A percentile compares a stretch with the other conserved stretches of the same genome.
phyloP scores from a whole-genome alignment of 2,797 vertebrate species.

The Paratrypauchen microcephalus region DNA sequence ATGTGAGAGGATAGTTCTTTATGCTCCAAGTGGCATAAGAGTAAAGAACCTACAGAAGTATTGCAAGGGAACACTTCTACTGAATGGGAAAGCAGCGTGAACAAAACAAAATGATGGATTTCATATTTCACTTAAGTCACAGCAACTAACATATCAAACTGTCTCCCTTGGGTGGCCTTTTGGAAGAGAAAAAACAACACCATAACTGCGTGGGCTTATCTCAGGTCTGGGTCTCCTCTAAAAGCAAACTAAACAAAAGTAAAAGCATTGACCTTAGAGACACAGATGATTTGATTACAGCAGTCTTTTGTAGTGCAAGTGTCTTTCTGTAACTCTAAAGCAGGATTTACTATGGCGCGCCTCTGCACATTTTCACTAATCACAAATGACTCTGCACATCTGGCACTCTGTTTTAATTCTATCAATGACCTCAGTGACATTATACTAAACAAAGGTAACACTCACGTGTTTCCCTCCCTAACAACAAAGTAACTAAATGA shows the following conservation, averaged over 20 bases:
- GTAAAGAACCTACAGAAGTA: slow-evolving; percentile 20
- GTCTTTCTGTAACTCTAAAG: slow-evolving; percentile 16
- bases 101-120: slow-evolving; percentile 46
- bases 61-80: slow-evolving; percentile 17
- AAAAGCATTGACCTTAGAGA: slow-evolving; percentile 40
- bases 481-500: neutral
- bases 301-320: slow-evolving; percentile 39
- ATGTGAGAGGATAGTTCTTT: slow-evolving; percentile 6
- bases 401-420: slow-evolving; percentile 6
- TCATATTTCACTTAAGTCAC: slow-evolving; percentile 28
- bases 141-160: slow-evolving; percentile 49
- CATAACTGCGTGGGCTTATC: slow-evolving; percentile 31
- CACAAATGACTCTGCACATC: slow-evolving; percentile 19
- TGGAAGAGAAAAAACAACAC: slow-evolving; percentile 57
- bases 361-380: slow-evolving; percentile 35
- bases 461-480: neutral
- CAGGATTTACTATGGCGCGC: slow-evolving; percentile 34
- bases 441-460: neutral
- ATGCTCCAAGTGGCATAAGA: slow-evolving; percentile 1
- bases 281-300: slow-evolving; percentile 51
- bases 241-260: slow-evolving; percentile 61
- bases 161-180: slow-evolving; percentile 52
- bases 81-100: slow-evolving; percentile 12
- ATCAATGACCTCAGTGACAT: slow-evolving; percentile 12
- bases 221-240: slow-evolving; percentile 23